Evolutionary conservation across 2,113 vertebrate genomes (phyloP).

Genomic region (Petaurus breviceps): DNA sequence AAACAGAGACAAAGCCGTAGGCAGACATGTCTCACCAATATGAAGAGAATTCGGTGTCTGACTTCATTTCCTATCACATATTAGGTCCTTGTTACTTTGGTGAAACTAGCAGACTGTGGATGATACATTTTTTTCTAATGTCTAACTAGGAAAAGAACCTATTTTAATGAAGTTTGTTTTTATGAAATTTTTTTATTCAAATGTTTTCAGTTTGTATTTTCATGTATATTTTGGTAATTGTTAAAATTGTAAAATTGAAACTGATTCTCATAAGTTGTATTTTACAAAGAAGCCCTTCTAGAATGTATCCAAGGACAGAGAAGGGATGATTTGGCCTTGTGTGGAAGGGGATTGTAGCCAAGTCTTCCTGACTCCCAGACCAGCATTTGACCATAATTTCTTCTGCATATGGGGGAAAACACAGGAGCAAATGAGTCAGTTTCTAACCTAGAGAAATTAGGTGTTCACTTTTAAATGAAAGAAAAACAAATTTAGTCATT

Average conservation of each 20-base stretch:
- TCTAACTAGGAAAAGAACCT: constrained; percentile 5
- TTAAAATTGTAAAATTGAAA: constrained; percentile 16
- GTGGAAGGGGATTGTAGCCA: neutral
- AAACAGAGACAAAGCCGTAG: constrained; percentile 86
- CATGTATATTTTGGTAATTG: constrained; percentile 22
- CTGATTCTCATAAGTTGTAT: constrained; percentile 24
- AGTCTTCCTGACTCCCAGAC: neutral
- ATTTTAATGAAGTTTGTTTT: constrained; percentile 33
- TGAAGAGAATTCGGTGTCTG: neutral
- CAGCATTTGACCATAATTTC: neutral
- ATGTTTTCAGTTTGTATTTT: constrained; percentile 45
- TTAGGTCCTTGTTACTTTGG: neutral
- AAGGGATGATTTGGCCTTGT: neutral
- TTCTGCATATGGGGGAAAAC: neutral
- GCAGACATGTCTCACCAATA: neutral
- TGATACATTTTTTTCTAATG: constrained; percentile 45
- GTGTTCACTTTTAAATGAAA: constrained; percentile 52
- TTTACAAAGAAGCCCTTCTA: constrained; percentile 38
- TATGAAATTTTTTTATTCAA: constrained; percentile 61
- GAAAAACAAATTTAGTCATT: neutral
- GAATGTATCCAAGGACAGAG: neutral
- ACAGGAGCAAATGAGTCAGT: neutral
- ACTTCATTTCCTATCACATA: neutral
- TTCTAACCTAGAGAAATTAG: constrained; percentile 37
- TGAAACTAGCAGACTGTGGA: neutral